These are phyloP conservation scores for Xiphophorus couchianus DNA, from an alignment of 2,113 vertebrate species.

Conservation along the genomic window DNA sequence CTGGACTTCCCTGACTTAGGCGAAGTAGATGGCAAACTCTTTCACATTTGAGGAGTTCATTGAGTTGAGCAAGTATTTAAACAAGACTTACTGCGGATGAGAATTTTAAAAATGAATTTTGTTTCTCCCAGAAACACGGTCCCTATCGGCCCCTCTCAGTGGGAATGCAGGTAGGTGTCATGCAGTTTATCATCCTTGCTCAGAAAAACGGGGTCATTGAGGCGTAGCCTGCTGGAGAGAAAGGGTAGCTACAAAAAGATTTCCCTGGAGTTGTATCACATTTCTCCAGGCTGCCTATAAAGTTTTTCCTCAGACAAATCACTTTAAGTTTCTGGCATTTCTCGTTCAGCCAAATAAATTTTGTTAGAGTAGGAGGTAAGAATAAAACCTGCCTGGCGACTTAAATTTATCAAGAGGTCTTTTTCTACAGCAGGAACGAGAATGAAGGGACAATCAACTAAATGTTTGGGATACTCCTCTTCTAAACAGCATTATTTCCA, in stretches of 20 bases:
- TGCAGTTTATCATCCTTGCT: constrained; percentile 58
- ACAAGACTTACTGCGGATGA: constrained; percentile 16
- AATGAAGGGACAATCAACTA: constrained; percentile 27
- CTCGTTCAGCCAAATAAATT: neutral
- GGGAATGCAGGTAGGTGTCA: constrained; percentile 17
- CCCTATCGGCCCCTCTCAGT: constrained; percentile 53
- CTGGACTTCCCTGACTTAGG: no score
- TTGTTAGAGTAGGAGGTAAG: constrained; percentile 1
- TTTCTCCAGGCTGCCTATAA: constrained; percentile 35
- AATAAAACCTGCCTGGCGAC: neutral
- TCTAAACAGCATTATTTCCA: constrained; percentile 2
- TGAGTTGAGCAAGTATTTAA: constrained; percentile 41
- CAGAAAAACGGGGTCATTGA: constrained; percentile 62
- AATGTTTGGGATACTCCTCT: constrained; percentile 38
- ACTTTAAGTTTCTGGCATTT: constrained; percentile 8
- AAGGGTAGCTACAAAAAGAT: constrained; percentile 18
- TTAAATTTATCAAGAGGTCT: constrained; percentile 14
- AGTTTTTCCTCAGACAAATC: constrained; percentile 20
- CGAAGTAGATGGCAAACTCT: neutral
- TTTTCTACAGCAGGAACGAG: constrained; percentile 24
- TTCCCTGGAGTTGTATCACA: constrained; percentile 46
- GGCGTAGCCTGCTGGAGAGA: constrained; percentile 54
- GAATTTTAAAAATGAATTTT: constrained; percentile 41
- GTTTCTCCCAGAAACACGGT: neutral
- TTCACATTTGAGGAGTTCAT: constrained; percentile 33